These are phyloP conservation scores for Lordiphosa fenestrarum DNA, from an alignment of 2,888 invertebrate genomes.

Conservation along the genomic window DNA sequence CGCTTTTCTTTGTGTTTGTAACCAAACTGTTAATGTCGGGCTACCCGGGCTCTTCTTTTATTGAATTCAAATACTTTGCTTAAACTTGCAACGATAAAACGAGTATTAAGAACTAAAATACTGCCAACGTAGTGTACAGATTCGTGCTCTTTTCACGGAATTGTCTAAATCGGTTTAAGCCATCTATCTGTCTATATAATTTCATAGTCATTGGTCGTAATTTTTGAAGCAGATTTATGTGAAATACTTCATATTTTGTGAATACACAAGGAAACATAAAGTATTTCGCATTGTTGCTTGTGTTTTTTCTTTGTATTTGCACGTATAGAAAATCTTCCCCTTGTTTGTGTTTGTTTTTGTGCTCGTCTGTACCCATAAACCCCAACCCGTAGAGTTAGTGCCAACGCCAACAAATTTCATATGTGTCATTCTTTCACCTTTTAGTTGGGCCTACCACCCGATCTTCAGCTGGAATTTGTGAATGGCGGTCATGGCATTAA, in stretches of 20 bases:
- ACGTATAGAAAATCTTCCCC: slow-evolving; percentile 2
- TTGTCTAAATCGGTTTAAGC: background rate
- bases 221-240: too few species aligned
- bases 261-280: too few species aligned
- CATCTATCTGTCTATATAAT: too few species aligned
- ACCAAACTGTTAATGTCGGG: too few species aligned
- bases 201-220: too few species aligned
- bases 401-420: background rate
- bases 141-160: background rate
- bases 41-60: too few species aligned
- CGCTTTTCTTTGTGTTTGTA: too few species aligned
- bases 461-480: slow-evolving; percentile 95
- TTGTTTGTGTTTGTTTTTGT: slow-evolving; percentile 9
- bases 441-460: slow-evolving; percentile 92
- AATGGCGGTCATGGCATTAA: slow-evolving; percentile 99
- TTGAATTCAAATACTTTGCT: too few species aligned
- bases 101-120: too few species aligned
- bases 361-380: slow-evolving; percentile 3
- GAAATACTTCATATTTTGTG: too few species aligned
- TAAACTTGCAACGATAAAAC: too few species aligned
- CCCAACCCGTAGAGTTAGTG: background rate
- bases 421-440: slow-evolving; percentile 66
- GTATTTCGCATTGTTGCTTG: too few species aligned
- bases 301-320: background rate
- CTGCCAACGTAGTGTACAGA: background rate